Percentiles rank a stretch among this genome's conserved stretches.
Evolutionary conservation across 2,797 vertebrate species (phyloP).

Genomic region (Pelodytes ibericus): DNA sequence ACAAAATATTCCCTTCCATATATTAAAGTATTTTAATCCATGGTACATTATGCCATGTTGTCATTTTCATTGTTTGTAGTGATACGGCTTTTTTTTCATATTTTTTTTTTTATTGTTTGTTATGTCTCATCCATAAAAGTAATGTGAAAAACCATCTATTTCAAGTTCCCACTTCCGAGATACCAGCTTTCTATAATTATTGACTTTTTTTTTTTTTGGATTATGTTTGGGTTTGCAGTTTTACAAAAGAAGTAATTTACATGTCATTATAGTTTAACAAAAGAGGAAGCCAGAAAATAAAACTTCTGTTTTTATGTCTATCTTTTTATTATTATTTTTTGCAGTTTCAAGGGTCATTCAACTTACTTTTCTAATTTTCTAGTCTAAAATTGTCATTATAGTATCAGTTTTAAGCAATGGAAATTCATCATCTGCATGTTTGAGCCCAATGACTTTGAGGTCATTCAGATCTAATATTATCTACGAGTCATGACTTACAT

Average conservation of each 20-base stretch:
- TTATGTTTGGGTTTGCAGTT: constrained; percentile 24
- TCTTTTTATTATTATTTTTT: neutral
- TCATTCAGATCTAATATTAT: constrained; percentile 41
- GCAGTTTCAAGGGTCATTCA: constrained; percentile 24
- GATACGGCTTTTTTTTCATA: too few relatives aligned
- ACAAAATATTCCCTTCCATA: neutral
- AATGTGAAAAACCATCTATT: neutral
- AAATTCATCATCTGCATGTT: constrained; percentile 34
- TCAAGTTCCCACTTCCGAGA: neutral
- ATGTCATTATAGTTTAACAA: constrained; percentile 24
- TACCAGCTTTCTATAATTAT: neutral
- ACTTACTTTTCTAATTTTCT: constrained; percentile 25
- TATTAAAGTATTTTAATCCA: neutral
- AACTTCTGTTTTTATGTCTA: constrained; percentile 5
- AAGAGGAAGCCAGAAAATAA: constrained; percentile 1
- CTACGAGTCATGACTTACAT: constrained; percentile 35
- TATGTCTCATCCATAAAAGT: too few relatives aligned
- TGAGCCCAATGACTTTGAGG: constrained; percentile 37
- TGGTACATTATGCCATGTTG: too few relatives aligned
- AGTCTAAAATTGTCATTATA: constrained; percentile 25
- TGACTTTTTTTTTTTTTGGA: constrained; percentile 10
- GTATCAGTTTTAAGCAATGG: constrained; percentile 20
- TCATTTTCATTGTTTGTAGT: too few relatives aligned
- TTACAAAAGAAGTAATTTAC: constrained; percentile 7
- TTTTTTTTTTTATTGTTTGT: too few relatives aligned